Evolutionary conservation across 2,888 invertebrate species (phyloP), one percentile per base, ranked within the genome.

Genomic region (Orthonychiurus folsomi): DNA sequence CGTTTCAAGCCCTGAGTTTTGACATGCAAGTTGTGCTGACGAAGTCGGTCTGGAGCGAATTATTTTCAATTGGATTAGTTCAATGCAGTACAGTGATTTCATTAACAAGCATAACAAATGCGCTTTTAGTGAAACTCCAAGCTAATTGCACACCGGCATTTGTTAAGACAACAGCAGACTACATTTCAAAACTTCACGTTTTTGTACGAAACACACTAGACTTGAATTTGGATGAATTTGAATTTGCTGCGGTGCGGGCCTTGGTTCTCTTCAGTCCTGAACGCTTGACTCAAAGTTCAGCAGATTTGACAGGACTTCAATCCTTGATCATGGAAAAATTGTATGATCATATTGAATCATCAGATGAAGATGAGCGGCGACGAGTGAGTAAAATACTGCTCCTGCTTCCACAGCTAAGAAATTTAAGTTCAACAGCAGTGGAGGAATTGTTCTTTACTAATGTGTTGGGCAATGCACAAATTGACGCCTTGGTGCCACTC

Each of bases 371-470:
- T n/a, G n/a, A n/a, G n/a, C n/a, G n/a, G n/a, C n/a, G n/a, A n/a
- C n/a, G n/a, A n/a, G n/a, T n/a, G n/a, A n/a, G n/a, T n/a, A 64
- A 63, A 56, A 66, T 72, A 50, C 52, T 72, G 24, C 59, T 67
- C 3, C 60, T 72, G 27, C 62, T 72, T 53, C 69, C 70, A 23
- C 70, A 68, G 48, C 56, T 72, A 18, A 64, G 70, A 23, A 62
- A 66, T 27, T 48, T 71, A 18, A 68, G 55, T 64, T 64, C 67
- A 50, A 63, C 65, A 37, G 67, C 65, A 66, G 81, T 94, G 60
- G 94, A 94, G 77, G 93, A 94, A 75, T 82, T 94, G 61, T 94
- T 94, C 81, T 94, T 95, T 76, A 87, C 91, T 2, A 91, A 89
- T 59, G 83, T 94, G 66, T 86, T 93, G 56, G 94, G 93, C 3